Evolutionary conservation across 2,888 invertebrate species (phyloP).

Genomic region (Invenusta paracnida): DNA sequence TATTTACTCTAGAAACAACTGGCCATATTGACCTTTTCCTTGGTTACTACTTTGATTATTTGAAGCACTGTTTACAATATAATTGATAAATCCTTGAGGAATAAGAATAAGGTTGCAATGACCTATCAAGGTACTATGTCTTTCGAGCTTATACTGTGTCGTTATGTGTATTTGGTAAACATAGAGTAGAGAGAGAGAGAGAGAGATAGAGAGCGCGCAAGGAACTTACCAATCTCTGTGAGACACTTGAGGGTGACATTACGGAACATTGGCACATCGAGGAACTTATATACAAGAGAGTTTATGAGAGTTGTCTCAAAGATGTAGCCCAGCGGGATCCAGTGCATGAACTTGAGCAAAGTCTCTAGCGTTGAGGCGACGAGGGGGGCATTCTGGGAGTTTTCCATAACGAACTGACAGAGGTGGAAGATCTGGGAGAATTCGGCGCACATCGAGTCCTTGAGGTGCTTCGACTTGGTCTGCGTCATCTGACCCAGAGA

Average conservation of each 20-base stretch:
- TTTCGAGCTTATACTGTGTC: too few species aligned
- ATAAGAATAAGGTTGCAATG: too few species aligned
- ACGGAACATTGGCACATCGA: slow-evolving; percentile 92
- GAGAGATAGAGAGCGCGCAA: too few species aligned
- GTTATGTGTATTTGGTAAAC: too few species aligned
- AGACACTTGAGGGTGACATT: slow-evolving; percentile 96
- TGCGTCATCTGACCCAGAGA: slow-evolving; percentile 96
- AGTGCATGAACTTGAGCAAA: slow-evolving; percentile 87
- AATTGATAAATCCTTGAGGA: too few species aligned
- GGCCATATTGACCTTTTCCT: too few species aligned
- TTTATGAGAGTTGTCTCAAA: slow-evolving; percentile 95
- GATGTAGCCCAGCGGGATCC: slow-evolving; percentile 99
- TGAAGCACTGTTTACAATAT: too few species aligned
- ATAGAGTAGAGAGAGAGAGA: too few species aligned
- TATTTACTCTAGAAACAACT: too few species aligned
- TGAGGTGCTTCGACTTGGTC: slow-evolving; percentile 95
- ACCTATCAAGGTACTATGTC: too few species aligned
- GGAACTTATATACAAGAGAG: slow-evolving; percentile 88
- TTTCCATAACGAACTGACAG: slow-evolving; percentile 90
- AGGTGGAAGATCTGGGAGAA: slow-evolving; percentile 96
- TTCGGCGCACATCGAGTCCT: slow-evolving; percentile 98
- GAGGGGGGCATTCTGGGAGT: slow-evolving; percentile 90
- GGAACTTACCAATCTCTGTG: slow-evolving; percentile 81
- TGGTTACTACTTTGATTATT: too few species aligned
- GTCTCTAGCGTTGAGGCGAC: slow-evolving; percentile 94